phyloP scores from a whole-genome alignment of 2,113 vertebrate species.

The Chiloscyllium plagiosum region DNA sequence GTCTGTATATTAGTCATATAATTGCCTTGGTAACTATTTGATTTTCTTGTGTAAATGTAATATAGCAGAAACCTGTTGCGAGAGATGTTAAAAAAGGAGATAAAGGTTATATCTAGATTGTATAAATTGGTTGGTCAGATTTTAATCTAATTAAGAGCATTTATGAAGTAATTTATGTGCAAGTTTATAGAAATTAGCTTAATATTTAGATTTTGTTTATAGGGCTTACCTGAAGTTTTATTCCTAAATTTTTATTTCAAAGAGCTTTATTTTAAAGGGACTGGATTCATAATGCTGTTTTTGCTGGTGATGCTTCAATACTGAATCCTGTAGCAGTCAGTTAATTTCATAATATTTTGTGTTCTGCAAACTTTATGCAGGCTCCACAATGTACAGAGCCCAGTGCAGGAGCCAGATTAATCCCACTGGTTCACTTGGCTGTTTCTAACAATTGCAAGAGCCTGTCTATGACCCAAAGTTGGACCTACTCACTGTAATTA shows the following conservation, averaged over 20 bases:
- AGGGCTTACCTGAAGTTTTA: background rate
- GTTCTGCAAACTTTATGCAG: background rate
- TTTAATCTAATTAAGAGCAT: conserved; percentile 10
- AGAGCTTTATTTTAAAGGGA: conserved; percentile 25
- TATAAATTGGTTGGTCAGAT: background rate
- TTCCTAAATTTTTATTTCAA: background rate
- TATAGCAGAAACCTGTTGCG: background rate
- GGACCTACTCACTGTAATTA: background rate
- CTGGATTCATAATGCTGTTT: background rate
- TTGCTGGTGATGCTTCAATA: background rate
- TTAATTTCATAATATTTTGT: background rate
- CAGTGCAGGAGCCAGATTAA: background rate
- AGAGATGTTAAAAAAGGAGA: background rate
- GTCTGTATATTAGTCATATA: background rate
- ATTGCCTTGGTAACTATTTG: background rate
- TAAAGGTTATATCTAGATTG: background rate
- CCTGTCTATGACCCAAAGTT: background rate
- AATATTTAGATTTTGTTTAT: background rate
- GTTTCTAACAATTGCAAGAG: background rate
- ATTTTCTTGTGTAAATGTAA: conserved; percentile 8
- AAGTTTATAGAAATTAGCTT: background rate
- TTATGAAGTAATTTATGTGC: conserved; percentile 4
- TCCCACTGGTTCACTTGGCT: background rate
- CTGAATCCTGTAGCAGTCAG: background rate
- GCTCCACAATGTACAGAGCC: background rate